Evolutionary conservation across 1,140 invertebrate genomes (phyloP), one percentile per base, ranked within the genome.

Genomic region (Solenopsis invicta): DNA sequence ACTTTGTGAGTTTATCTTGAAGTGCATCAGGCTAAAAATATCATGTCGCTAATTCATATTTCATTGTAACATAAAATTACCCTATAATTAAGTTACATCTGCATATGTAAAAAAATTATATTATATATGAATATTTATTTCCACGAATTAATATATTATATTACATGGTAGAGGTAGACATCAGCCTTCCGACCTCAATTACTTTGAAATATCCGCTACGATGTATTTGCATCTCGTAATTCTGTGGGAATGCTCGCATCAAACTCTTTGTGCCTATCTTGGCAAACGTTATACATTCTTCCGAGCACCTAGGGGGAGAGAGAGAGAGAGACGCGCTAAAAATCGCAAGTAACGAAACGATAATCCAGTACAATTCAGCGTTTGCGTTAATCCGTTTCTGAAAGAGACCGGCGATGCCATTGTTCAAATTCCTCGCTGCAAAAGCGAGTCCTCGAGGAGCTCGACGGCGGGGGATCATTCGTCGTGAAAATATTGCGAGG

Each of bases 141-240:
- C n/a, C n/a, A 13, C 54, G 56, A 54, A 72, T 72, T 72, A 74
- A 74, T 74, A 74, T 54, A 69, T 69, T 24, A 69, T 24, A 1
- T 21, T 13, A 48, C 41, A 37, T 24, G 66, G 41, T 37, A 12
- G 66, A 21, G 12, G 34, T 71, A 71, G 67, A 67, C 18, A 66
- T 66, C 34, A 37, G 13, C 12, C n/a, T 69, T 69, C 21, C 64
- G 37, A 50, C 2, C 21, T 50, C 67, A 18, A 71, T 71, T 69
- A 69, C 37, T 45, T 29, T 4, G 45, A 50, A 50, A 71, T 50
- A 71, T 71, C 34, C 45, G 45, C 45, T 4, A 29, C n/a, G 6
- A 21, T 50, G 21, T 71, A 71, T 71, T 29, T 29, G 67, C 41
- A 71, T 50, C 13, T 48, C 6, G 12, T 18, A 21, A 45, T 24